These are phyloP conservation scores for Iselma pallidipennis DNA, from an alignment of 2,888 invertebrate genomes.

Conservation along the genomic window DNA sequence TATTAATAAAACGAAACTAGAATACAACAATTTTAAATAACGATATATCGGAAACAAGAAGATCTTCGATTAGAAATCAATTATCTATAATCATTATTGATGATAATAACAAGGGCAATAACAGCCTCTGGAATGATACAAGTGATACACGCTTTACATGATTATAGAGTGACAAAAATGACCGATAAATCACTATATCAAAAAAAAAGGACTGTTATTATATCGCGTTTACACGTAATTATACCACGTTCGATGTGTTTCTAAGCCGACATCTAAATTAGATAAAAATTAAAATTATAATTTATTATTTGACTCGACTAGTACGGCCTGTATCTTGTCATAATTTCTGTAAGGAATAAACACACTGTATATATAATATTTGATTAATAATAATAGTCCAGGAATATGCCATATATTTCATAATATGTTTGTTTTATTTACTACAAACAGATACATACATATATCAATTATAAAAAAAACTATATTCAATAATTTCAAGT, in stretches of 20 bases:
- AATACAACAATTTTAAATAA: neutral
- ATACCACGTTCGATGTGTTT: constrained; percentile 28
- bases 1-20: neutral
- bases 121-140: neutral
- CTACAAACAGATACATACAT: too few species aligned
- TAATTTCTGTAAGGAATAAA: neutral
- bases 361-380: neutral
- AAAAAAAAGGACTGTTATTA: constrained; percentile 34
- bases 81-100: neutral
- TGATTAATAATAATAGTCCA: neutral
- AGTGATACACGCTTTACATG: too few species aligned
- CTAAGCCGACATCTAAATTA: constrained; percentile 36
- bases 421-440: neutral
- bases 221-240: constrained; percentile 38
- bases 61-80: neutral
- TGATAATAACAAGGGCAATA: neutral
- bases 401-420: neutral
- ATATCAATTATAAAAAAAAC: too few species aligned
- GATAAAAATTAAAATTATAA: constrained; percentile 21
- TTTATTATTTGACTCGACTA: constrained; percentile 10
- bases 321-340: neutral
- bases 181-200: constrained; percentile 29
- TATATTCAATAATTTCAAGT: neutral
- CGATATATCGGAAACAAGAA: too few species aligned
- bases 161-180: constrained; percentile 17